These are phyloP conservation scores for Aporophyla lueneburgensis DNA, from an alignment of 2,888 invertebrate species.

Conservation along the genomic window DNA sequence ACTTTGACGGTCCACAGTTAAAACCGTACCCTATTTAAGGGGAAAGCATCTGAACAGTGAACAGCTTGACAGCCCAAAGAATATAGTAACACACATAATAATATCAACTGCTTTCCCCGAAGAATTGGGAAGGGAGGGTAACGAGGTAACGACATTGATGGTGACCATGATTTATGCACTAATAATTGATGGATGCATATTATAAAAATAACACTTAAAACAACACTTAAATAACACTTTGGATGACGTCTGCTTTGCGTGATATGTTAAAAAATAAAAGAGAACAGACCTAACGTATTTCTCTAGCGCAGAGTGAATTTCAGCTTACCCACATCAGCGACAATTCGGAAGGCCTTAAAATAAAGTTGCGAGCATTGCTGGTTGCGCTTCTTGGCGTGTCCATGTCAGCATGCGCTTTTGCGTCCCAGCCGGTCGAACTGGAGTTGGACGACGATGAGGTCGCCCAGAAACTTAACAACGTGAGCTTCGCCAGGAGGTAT, in stretches of 20 bases:
- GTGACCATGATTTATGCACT: neutral
- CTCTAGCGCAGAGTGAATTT: slow-evolving; percentile 2
- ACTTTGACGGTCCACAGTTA: neutral
- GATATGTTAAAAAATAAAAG: neutral
- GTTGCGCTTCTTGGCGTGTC: slow-evolving; percentile 86
- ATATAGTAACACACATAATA: neutral
- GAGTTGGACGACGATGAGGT: slow-evolving; percentile 87
- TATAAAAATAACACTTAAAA: neutral
- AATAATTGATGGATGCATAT: neutral
- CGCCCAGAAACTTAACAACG: slow-evolving; percentile 84
- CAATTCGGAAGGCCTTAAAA: slow-evolving; percentile 74
- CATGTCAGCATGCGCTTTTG: slow-evolving; percentile 87
- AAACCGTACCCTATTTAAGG: neutral
- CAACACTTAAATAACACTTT: no score
- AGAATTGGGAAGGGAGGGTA: neutral
- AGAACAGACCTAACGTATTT: neutral
- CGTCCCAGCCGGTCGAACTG: slow-evolving; percentile 86
- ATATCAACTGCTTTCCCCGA: no score
- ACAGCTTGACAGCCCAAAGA: no score
- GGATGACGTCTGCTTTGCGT: neutral
- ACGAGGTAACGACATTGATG: neutral
- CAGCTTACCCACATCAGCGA: slow-evolving; percentile 71
- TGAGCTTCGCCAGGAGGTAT: slow-evolving; percentile 86
- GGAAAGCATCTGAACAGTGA: neutral
- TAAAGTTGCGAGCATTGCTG: slow-evolving; percentile 82